These are phyloP conservation scores for Cancer borealis DNA, from an alignment of 2,888 invertebrate genomes.

Conservation along the genomic window DNA sequence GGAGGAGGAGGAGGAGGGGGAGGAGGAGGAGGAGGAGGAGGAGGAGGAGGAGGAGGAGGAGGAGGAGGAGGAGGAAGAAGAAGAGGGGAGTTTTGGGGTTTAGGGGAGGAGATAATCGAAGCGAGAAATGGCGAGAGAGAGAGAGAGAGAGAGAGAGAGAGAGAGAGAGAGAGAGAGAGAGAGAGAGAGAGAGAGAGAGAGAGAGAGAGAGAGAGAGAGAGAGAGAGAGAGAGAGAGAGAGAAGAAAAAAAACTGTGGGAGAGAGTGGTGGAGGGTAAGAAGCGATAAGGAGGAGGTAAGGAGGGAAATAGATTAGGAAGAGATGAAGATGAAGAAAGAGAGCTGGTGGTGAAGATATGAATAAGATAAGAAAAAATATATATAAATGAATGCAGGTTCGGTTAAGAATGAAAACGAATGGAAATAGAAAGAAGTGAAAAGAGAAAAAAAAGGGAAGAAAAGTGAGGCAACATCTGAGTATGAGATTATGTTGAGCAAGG, in stretches of 20 bases:
- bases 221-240: not conserved
- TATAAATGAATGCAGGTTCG: not conserved
- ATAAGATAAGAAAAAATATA: not conserved
- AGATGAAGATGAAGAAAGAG: not conserved
- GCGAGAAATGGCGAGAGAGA: not conserved
- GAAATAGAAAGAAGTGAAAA: not conserved
- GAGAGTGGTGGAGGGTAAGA: not conserved
- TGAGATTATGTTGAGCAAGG: slow-evolving; percentile 25
- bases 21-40: slow-evolving; percentile 44
- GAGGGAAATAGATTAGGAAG: not conserved
- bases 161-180: not conserved
- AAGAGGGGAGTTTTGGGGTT: not conserved
- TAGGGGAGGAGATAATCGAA: not conserved
- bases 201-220: not conserved
- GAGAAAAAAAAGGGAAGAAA: not conserved
- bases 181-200: slow-evolving; percentile 15
- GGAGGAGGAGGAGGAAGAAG: not conserved
- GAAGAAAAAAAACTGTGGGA: not conserved
- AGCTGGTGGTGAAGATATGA: not conserved
- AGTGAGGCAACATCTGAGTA: not conserved
- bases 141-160: not conserved
- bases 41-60: not conserved
- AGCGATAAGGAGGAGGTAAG: not conserved
- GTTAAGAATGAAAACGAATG: not conserved
- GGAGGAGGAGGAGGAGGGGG: slow-evolving; percentile 27